phyloP scores from a whole-genome alignment of 2,113 vertebrate species.

The Bostrychus sinensis region DNA sequence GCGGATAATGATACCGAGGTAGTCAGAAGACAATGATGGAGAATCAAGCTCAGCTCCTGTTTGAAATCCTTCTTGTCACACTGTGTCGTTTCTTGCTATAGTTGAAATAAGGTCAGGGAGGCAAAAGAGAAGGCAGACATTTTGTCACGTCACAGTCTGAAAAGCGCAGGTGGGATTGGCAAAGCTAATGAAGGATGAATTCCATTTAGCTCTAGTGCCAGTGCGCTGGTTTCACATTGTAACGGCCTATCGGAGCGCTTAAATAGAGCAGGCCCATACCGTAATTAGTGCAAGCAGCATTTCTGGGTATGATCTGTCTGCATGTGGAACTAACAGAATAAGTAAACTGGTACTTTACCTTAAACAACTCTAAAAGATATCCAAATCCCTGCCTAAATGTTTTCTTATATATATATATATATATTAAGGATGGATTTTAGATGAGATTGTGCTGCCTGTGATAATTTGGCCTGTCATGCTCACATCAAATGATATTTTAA shows the following conservation, averaged over 20 bases:
- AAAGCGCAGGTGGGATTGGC: constrained; percentile 12
- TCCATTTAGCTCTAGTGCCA: constrained; percentile 8
- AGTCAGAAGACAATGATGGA: constrained; percentile 20
- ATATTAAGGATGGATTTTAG: no score
- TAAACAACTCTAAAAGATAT: background rate
- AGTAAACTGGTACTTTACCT: background rate
- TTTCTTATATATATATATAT: no score
- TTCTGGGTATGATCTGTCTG: background rate
- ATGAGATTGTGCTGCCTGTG: no score
- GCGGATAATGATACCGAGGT: constrained; percentile 33
- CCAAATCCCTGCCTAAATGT: background rate
- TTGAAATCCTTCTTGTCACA: background rate
- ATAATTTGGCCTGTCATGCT: no score
- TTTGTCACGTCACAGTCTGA: constrained; percentile 14
- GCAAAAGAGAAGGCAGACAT: background rate
- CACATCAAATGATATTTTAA: no score
- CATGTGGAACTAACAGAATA: background rate
- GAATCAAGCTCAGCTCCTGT: constrained; percentile 19
- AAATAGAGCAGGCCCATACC: constrained; percentile 12
- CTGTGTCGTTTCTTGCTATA: background rate
- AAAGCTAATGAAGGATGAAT: constrained; percentile 16
- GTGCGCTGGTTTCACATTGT: constrained; percentile 5
- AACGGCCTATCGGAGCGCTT: constrained; percentile 7
- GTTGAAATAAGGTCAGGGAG: constrained; percentile 7
- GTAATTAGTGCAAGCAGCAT: constrained; percentile 15